These are phyloP conservation scores for Emydura subglobosa DNA, from an alignment of 2,113 vertebrate genomes.

Conservation along the genomic window DNA sequence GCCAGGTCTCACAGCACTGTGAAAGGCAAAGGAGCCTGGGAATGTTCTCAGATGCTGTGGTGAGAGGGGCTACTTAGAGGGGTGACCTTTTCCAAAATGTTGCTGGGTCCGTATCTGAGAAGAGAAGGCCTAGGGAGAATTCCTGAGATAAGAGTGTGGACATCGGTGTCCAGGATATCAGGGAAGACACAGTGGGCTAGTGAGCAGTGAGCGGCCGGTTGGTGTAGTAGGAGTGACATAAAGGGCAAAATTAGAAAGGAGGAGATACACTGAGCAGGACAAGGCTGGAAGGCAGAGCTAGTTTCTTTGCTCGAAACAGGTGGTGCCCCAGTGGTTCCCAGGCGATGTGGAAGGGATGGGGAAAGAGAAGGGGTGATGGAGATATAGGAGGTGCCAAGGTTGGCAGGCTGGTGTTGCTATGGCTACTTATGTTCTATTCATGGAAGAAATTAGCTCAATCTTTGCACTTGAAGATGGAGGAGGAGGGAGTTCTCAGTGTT, in stretches of 20 bases:
- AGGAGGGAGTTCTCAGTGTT: constrained; percentile 54
- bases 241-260: not conserved
- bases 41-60: not conserved
- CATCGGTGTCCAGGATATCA: not conserved
- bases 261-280: not conserved
- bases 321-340: constrained; percentile 62
- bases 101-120: not conserved
- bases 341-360: constrained; percentile 58
- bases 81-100: not conserved
- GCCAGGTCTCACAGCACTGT: not conserved
- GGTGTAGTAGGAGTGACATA: not conserved
- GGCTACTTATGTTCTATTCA: constrained; percentile 77
- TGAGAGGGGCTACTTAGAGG: not conserved
- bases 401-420: constrained; percentile 80
- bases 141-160: not conserved
- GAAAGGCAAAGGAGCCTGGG: not conserved
- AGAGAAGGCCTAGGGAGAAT: not conserved
- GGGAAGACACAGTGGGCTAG: rapidly evolving
- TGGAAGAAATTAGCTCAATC: constrained; percentile 77
- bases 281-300: not conserved
- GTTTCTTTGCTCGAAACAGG: constrained; percentile 40
- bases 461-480: constrained; percentile 76
- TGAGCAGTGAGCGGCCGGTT: not conserved
- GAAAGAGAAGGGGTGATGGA: constrained; percentile 60
- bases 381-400: constrained; percentile 76